Percentiles rank a stretch among this genome's conserved stretches.
Conservation (phyloP, 2,888 invertebrate genomes). For the Stegophylla sp. region DNA sequence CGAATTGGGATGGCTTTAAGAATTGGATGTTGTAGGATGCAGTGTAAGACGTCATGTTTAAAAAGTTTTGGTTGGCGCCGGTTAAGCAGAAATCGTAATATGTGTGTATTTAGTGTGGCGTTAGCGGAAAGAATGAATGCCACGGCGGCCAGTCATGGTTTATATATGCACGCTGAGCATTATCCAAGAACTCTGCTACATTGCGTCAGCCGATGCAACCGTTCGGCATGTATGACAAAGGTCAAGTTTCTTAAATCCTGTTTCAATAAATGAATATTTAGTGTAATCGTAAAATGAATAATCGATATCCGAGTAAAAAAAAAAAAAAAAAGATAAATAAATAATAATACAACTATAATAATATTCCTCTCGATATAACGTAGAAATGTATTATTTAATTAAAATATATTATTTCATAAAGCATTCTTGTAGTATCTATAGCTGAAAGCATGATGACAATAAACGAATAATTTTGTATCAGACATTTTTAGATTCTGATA, state of each 20-base stretch:
- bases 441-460: no score
- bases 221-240: constrained; percentile 25
- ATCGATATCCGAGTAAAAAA: not conserved
- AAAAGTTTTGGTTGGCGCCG: constrained; percentile 20
- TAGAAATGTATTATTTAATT: not conserved
- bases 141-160: constrained; percentile 9
- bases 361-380: not conserved
- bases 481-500: no score
- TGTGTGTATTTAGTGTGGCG: constrained; percentile 32
- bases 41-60: constrained; percentile 42
- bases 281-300: no score
- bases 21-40: constrained; percentile 17
- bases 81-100: constrained; percentile 35
- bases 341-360: not conserved
- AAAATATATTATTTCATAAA: no score
- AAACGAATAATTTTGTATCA: no score
- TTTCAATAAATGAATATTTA: constrained; percentile 8
- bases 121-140: constrained; percentile 41
- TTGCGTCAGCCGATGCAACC: constrained; percentile 43
- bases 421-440: not conserved
- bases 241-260: constrained; percentile 35
- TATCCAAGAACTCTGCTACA: constrained; percentile 27
- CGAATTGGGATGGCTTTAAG: constrained; percentile 24
- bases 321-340: not conserved
- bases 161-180: constrained; percentile 33